Conservation (phyloP, 2,888 invertebrate species). For the Lomographa bimaculata region DNA sequence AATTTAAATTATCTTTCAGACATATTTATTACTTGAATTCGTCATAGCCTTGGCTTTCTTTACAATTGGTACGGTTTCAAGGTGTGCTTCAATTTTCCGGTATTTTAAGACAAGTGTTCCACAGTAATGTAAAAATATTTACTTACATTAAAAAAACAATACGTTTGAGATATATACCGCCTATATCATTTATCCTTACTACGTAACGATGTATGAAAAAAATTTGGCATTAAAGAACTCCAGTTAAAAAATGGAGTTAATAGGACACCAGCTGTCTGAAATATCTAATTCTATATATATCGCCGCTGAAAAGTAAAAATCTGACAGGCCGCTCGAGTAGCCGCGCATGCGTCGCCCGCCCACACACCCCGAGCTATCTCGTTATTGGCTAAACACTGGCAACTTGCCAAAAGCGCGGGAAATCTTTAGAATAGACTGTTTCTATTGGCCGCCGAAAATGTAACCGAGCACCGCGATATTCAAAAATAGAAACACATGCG, state of each 20-base stretch:
- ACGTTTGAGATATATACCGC: too few relatives aligned
- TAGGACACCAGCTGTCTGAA: constrained; percentile 39
- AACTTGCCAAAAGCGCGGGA: constrained; percentile 75
- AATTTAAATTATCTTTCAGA: constrained; percentile 20
- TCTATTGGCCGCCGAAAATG: constrained; percentile 68
- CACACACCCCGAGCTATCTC: constrained; percentile 58
- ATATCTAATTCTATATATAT: constrained; percentile 48
- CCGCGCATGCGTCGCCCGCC: constrained; percentile 54
- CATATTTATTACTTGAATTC: constrained; percentile 38
- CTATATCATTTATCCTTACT: too few relatives aligned
- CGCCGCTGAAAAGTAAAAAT: constrained; percentile 49
- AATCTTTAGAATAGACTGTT: constrained; percentile 56
- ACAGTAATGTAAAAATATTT: constrained; percentile 19
- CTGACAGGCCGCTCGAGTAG: constrained; percentile 48
- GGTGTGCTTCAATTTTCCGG: constrained; percentile 47
- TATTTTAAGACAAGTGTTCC: constrained; percentile 40
- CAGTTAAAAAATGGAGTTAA: too few relatives aligned
- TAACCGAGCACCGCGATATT: constrained; percentile 82
- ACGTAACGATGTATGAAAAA: too few relatives aligned
- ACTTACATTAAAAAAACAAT: constrained; percentile 5
- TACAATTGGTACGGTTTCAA: constrained; percentile 42
- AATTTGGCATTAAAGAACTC: too few relatives aligned
- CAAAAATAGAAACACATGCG: constrained; percentile 73
- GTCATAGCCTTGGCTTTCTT: constrained; percentile 53
- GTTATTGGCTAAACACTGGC: constrained; percentile 71